Conservation (phyloP, 2,797 vertebrate species). For the Malurus splendens region DNA sequence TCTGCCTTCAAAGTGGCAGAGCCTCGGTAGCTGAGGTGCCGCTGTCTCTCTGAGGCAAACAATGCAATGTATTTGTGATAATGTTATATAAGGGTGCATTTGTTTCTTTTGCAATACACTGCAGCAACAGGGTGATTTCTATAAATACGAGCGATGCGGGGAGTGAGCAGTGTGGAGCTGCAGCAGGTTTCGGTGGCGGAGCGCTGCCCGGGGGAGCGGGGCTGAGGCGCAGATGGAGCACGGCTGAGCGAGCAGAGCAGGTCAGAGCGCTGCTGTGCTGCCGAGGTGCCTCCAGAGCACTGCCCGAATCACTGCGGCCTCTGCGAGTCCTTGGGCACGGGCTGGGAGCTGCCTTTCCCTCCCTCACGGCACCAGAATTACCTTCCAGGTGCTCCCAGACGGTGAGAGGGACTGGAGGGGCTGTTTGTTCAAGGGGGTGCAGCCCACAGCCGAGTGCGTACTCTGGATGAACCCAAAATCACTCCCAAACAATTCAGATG, state of each 20-base stretch:
- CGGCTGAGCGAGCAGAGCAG: background rate
- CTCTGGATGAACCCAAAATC: background rate
- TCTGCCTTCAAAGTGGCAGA: background rate
- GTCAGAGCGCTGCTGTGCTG: background rate
- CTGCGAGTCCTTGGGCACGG: background rate
- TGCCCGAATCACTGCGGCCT: background rate
- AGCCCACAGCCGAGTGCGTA: background rate
- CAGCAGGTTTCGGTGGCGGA: background rate
- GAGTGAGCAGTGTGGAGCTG: background rate
- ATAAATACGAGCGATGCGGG: background rate
- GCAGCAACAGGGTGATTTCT: background rate
- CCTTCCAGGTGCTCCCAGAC: rapidly evolving
- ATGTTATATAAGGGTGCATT: background rate
- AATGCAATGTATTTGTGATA: background rate
- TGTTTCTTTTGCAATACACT: background rate
- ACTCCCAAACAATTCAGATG: background rate
- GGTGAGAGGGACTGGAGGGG: rapidly evolving
- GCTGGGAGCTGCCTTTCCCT: background rate
- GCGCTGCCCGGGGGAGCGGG: background rate
- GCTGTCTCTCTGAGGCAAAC: background rate
- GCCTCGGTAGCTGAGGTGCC: background rate
- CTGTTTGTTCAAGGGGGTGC: background rate
- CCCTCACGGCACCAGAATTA: rapidly evolving
- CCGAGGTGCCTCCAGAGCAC: background rate
- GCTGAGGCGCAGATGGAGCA: background rate